Base-by-base conservation (phyloP, 2,888 invertebrate species). In the Phytoseiulus persimilis region DNA sequence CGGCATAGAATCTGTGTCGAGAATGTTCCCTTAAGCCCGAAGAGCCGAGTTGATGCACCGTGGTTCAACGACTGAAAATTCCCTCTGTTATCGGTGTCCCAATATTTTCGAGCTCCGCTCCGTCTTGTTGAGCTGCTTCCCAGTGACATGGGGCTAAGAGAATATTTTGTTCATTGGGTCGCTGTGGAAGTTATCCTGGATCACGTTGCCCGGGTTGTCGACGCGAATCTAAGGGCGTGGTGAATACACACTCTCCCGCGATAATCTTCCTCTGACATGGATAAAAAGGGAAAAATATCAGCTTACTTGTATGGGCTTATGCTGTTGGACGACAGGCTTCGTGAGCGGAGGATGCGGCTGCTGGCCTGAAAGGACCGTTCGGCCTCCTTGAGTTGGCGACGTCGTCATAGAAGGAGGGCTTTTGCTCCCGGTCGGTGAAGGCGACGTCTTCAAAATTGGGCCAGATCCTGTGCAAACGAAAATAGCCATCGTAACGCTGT, bases 401-500 rank as follows among this genome's bases (percentile, higher is more conserved):
- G 87, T 87, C 9, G 32, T 87, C 33, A 87, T 33, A 23, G 87
- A 87, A n/a, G 83, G 92, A 1, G 92, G 92, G 32, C 92, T 91
- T 92, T 93, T 92, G 28, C 89, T 83, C 31, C 92, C 91, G 6
- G 96, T 96, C 0, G 97, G 97, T 90, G 96, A 96, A 0, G 97
- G 97, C n/a, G 96, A 96, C 93, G 97, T 98, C 94, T 97, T 96
- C 92, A 97, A 93, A 93, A 91, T 90, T 0, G 91, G 90, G 28
- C 91, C 91, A 11, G 91, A 90, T 39, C 87, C 87, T 87, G 33
- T 11, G 90, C 89, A 33, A 84, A 90, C 33, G 46, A 87, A 96
- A 97, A 93, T 96, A 96, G 39, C 94, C 94, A n/a, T 39, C 39
- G 39, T 39, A 39, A 3, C 9, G 5, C 5, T 9, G 39, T 6